A percentile compares a stretch with the other conserved stretches of the same genome.
These are phyloP conservation scores for Pogonus chalceus DNA, from an alignment of 1,140 invertebrate genomes.

Conservation along the genomic window DNA sequence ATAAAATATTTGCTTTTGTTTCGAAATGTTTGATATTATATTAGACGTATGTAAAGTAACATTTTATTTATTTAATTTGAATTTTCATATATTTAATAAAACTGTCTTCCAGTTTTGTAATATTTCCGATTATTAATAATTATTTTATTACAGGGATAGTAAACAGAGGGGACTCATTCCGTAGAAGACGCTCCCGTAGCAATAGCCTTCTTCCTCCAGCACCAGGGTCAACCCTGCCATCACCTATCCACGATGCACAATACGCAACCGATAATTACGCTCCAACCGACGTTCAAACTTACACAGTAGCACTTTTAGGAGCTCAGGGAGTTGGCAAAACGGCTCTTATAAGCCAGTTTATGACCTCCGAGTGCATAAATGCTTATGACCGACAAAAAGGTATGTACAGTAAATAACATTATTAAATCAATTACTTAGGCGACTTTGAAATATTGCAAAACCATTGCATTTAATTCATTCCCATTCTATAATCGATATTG, in stretches of 20 bases:
- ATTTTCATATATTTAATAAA: too few relatives aligned
- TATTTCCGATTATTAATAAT: too few relatives aligned
- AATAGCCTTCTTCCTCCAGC: slow-evolving; percentile 51
- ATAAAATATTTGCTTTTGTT: too few relatives aligned
- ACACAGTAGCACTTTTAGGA: slow-evolving; percentile 74
- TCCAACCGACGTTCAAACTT: slow-evolving; percentile 45
- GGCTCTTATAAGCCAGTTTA: slow-evolving; percentile 81
- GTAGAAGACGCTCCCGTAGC: slow-evolving; percentile 63
- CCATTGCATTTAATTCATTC: too few relatives aligned
- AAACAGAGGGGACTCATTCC: slow-evolving; percentile 81
- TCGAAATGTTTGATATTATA: too few relatives aligned
- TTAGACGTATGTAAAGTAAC: too few relatives aligned
- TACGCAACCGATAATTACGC: slow-evolving; percentile 6
- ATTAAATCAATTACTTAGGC: background rate
- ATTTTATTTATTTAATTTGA: too few relatives aligned
- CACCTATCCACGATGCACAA: slow-evolving; percentile 29
- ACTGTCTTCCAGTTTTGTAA: too few relatives aligned
- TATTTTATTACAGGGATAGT: slow-evolving; percentile 60
- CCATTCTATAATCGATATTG: too few relatives aligned
- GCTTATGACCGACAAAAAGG: slow-evolving; percentile 75
- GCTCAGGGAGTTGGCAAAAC: slow-evolving; percentile 83
- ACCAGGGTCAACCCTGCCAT: slow-evolving; percentile 21
- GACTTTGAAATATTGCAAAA: background rate
- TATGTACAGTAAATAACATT: slow-evolving; percentile 31
- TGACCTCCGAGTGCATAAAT: slow-evolving; percentile 90